Conservation (phyloP, 2,113 vertebrate species). For the Lasiurus borealis region DNA sequence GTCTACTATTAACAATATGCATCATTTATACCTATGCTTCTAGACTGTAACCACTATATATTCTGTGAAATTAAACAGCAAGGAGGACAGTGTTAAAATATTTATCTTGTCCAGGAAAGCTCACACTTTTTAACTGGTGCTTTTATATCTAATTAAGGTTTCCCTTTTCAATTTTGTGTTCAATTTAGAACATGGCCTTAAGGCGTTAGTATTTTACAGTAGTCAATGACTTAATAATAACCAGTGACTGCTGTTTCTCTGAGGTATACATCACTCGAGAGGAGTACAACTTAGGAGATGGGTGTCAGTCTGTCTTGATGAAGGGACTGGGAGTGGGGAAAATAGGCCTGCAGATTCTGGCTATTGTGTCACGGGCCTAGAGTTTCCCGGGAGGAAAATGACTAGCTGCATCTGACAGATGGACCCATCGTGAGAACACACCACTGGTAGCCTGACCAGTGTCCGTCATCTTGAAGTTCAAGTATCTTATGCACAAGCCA, state of each 20-base stretch:
- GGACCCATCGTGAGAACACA: rapidly evolving
- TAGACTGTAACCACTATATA: background rate
- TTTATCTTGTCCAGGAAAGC: background rate
- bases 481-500: background rate
- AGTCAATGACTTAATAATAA: conserved; percentile 43
- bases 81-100: conserved; percentile 20
- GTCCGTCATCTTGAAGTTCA: background rate
- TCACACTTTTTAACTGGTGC: conserved; percentile 51
- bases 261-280: background rate
- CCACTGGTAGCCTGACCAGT: background rate
- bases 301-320: background rate
- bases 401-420: background rate
- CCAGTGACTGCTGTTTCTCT: background rate
- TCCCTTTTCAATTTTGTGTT: conserved; percentile 62
- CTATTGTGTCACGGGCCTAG: background rate
- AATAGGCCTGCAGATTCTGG: background rate
- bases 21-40: background rate
- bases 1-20: background rate
- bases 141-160: conserved; percentile 66
- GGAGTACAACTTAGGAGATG: background rate
- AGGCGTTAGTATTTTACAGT: conserved; percentile 37
- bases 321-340: background rate
- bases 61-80: background rate
- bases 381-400: background rate
- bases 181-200: conserved; percentile 59